Evolutionary conservation across 2,888 invertebrate species (phyloP).

Genomic region (Teleiodes luculella): DNA sequence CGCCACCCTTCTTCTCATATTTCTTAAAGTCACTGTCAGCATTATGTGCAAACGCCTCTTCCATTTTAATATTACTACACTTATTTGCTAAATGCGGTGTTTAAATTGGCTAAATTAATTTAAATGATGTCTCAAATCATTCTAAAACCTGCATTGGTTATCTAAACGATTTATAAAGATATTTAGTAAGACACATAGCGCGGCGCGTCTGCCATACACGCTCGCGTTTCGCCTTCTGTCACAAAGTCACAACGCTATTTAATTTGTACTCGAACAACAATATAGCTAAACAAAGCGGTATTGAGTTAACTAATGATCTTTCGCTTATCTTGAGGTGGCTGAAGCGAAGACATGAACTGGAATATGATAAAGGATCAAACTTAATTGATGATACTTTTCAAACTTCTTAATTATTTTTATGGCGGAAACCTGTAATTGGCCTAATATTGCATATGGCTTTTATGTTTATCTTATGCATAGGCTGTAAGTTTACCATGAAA

Average conservation of each 20-base stretch:
- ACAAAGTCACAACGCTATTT: not conserved
- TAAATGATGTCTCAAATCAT: not conserved
- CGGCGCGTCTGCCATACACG: not conserved
- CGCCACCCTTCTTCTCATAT: slow-evolving; percentile 38
- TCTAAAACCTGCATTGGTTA: not conserved
- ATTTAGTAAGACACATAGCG: not conserved
- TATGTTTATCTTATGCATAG: too few relatives aligned
- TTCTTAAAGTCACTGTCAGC: slow-evolving; percentile 35
- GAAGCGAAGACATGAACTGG: too few relatives aligned
- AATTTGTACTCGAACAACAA: not conserved
- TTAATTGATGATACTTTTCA: too few relatives aligned
- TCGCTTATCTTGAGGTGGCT: not conserved
- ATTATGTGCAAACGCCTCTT: slow-evolving; percentile 69
- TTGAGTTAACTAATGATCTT: not conserved
- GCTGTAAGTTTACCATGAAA: too few relatives aligned
- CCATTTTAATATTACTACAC: slow-evolving; percentile 48
- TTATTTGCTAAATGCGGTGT: not conserved
- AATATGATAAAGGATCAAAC: too few relatives aligned
- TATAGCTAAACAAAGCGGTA: not conserved
- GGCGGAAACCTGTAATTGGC: too few relatives aligned
- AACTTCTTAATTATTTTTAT: too few relatives aligned
- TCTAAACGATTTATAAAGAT: not conserved
- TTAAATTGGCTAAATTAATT: not conserved
- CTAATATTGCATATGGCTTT: too few relatives aligned
- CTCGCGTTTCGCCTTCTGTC: not conserved